Evolutionary conservation across 2,888 invertebrate species (phyloP), one percentile per base, ranked within the genome.

Genomic region (Calliopum simillimum): DNA sequence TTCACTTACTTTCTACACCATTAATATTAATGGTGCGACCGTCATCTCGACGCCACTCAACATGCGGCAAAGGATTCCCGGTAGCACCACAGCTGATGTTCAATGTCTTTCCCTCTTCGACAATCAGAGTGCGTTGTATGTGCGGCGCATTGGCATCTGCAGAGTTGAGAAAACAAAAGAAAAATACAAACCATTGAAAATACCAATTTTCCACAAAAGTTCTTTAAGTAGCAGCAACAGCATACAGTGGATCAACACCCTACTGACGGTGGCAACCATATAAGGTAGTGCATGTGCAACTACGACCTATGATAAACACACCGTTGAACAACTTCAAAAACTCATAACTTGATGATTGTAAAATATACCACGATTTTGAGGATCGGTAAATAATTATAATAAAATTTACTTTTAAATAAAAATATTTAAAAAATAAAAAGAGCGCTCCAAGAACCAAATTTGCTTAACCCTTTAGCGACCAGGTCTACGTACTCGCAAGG

Each of bases 21-120:
- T 92, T 91, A 69, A 90, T 85, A 69, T 88, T 88, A 74, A 93
- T 92, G 19, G 90, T 88, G 49, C 87, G 87, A 56, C 87, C 92
- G 83, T 91, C 91, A 56, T 88, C 87, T 78, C 90, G 89, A 66
- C 89, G 88, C 96, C 96, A 97, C 77, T 93, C 93, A 44, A 96
- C 90, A 12, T 89, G 87, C 0, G 97, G 96, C 63, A 87, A 87
- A 0, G 96, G 96, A 51, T 89, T 89, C 3, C 96, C 96, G 75
- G 90, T 90, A 0, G 94, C 93, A 33, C 91, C 91, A 83, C 96
- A 97, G 76, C 91, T 90, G 80, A 97, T 88, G n/a, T 93, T 90
- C 58, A 96, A 89, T 63, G 94, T 93, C 71, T 93, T 93, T 0
- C 93, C 92, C 86, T 96, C 96, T 44, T 91, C 89, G 1, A 95